Conservation (phyloP, 2,113 vertebrate species). For the Atherinomorus stipes region DNA sequence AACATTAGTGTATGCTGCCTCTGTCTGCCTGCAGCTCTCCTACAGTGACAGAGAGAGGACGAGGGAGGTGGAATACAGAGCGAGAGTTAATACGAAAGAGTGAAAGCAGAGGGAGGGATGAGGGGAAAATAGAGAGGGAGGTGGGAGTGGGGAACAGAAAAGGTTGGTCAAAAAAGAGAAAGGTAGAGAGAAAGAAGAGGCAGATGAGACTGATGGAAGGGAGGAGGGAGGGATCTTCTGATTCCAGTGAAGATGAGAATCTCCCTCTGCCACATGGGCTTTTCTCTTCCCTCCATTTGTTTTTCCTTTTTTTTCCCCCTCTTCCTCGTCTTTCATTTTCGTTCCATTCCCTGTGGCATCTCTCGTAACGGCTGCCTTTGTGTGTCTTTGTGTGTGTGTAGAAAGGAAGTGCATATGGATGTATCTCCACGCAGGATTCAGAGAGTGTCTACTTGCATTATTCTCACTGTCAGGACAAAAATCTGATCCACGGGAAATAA, state of each 20-base stretch:
- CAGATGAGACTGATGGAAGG: constrained; percentile 26
- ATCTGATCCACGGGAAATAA: neutral
- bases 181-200: constrained; percentile 25
- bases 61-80: constrained; percentile 70
- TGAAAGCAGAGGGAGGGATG: constrained; percentile 37
- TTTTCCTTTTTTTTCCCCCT: constrained; percentile 17
- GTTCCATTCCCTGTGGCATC: constrained; percentile 61
- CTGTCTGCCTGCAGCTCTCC: constrained; percentile 78
- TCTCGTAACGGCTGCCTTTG: constrained; percentile 40
- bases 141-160: constrained; percentile 28
- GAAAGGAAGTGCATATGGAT: constrained; percentile 19
- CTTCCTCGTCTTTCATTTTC: constrained; percentile 58
- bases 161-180: constrained; percentile 29
- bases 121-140: constrained; percentile 30
- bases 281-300: constrained; percentile 69
- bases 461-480: neutral
- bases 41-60: constrained; percentile 73
- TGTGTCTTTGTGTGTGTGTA: constrained; percentile 17
- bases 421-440: neutral
- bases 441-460: neutral
- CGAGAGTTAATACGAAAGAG: constrained; percentile 57
- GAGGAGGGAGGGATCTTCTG: constrained; percentile 68
- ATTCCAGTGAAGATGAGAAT: constrained; percentile 76
- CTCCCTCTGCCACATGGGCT: constrained; percentile 77
- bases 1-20: constrained; percentile 79